These are phyloP conservation scores for Emydoidea blandingii DNA, from an alignment of 2,797 vertebrate species.

Conservation along the genomic window DNA sequence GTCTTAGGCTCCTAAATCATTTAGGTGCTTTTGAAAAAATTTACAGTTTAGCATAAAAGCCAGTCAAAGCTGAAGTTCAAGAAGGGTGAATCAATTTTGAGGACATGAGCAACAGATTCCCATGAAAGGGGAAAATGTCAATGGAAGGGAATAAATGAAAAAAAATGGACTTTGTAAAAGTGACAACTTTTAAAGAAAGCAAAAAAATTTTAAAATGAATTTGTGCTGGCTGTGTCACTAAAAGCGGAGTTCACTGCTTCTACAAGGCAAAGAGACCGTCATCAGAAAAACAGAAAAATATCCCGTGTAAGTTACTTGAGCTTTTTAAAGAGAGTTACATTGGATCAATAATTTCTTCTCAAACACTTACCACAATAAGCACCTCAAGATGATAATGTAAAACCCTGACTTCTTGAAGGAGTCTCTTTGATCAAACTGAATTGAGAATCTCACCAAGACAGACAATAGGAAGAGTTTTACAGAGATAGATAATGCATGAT, in stretches of 20 bases:
- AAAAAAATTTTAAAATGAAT: not conserved
- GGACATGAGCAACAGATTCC: not conserved
- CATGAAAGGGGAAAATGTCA: not conserved
- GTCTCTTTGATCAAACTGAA: not conserved
- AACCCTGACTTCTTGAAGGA: not conserved
- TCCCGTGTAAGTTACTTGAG: not conserved
- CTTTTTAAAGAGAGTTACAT: not conserved
- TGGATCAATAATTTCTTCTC: not conserved
- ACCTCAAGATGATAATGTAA: not conserved
- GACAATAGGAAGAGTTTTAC: not conserved
- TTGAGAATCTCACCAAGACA: not conserved
- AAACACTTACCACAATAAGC: not conserved
- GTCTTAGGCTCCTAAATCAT: not conserved
- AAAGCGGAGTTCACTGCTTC: not conserved
- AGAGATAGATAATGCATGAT: not conserved
- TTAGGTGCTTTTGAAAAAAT: not conserved
- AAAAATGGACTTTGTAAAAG: not conserved
- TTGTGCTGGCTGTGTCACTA: not conserved
- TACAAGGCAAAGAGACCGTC: not conserved
- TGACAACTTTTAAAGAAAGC: not conserved
- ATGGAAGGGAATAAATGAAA: not conserved
- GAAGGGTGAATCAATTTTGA: not conserved
- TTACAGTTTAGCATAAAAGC: not conserved
- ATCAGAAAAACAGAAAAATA: not conserved
- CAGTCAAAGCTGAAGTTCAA: slow-evolving; percentile 6